Percentiles rank a stretch among this genome's conserved stretches.
Evolutionary conservation across 2,888 invertebrate species (phyloP).

Genomic region (Diplolepis rosae): DNA sequence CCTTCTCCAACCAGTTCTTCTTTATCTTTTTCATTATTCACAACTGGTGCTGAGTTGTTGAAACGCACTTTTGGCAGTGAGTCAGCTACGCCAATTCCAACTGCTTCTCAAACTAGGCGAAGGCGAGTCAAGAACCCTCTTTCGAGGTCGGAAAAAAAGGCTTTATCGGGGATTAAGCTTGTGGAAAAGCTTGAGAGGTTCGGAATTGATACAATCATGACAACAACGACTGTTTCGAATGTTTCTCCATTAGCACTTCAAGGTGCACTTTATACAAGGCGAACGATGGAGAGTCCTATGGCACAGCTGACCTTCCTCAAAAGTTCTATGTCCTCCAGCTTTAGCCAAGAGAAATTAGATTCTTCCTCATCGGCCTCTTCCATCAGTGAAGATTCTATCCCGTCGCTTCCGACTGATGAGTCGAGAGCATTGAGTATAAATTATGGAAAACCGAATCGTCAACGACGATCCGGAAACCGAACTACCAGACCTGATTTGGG

Average conservation of each 20-base stretch:
- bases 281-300: constrained; percentile 84
- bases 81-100: constrained; percentile 28
- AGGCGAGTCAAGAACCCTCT: constrained; percentile 68
- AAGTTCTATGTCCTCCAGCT: constrained; percentile 70
- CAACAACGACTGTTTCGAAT: constrained; percentile 76
- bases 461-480: constrained; percentile 75
- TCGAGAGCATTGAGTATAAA: constrained; percentile 71
- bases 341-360: constrained; percentile 68
- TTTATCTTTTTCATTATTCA: constrained; percentile 76
- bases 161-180: constrained; percentile 75
- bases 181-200: constrained; percentile 82
- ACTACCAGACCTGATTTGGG: constrained; percentile 79
- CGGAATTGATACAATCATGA: constrained; percentile 81
- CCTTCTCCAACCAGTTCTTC: constrained; percentile 74
- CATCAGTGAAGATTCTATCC: constrained; percentile 43
- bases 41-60: constrained; percentile 80
- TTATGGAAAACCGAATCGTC: constrained; percentile 72
- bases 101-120: constrained; percentile 35
- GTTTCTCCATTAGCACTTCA: constrained; percentile 80
- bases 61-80: constrained; percentile 79
- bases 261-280: constrained; percentile 78
- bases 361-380: constrained; percentile 58
- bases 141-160: constrained; percentile 69
- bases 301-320: constrained; percentile 85
- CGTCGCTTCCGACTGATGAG: neutral